Conservation (phyloP, 2,797 vertebrate species). For the Scomberomorus guttatus region DNA sequence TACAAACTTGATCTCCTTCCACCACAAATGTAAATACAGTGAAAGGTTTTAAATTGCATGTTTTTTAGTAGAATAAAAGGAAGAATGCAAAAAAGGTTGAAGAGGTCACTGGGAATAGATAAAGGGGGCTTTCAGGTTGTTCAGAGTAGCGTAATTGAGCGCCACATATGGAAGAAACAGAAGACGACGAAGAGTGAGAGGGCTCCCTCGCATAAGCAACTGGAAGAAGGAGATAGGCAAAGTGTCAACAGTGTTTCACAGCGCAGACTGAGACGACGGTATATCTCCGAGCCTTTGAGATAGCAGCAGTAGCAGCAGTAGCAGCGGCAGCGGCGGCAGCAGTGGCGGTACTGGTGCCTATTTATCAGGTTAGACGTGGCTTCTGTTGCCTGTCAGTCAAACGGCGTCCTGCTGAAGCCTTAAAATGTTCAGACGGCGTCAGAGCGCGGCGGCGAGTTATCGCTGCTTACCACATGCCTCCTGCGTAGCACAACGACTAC, state of each 20-base stretch:
- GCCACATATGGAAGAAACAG: constrained; percentile 60
- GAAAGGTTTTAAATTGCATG: constrained; percentile 74
- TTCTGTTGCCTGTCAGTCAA: constrained; percentile 65
- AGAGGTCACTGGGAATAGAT: constrained; percentile 8
- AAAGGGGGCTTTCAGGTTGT: constrained; percentile 43
- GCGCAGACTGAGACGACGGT: constrained; percentile 53
- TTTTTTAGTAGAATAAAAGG: constrained; percentile 48
- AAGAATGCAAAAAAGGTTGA: constrained; percentile 41
- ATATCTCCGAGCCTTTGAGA: constrained; percentile 64
- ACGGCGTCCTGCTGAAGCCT: constrained; percentile 31
- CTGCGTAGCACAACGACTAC: constrained; percentile 18
- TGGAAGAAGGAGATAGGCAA: constrained; percentile 74
- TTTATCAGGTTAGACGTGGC: constrained; percentile 62
- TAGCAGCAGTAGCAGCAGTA: constrained; percentile 61
- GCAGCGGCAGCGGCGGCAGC: not conserved
- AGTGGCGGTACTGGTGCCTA: not conserved
- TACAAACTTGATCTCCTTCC: constrained; percentile 44
- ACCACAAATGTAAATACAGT: constrained; percentile 33
- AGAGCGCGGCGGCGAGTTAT: constrained; percentile 31
- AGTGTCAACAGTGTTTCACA: constrained; percentile 70
- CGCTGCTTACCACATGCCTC: constrained; percentile 34
- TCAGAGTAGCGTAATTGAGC: not conserved
- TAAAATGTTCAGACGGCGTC: constrained; percentile 27
- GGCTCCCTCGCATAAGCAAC: constrained; percentile 44
- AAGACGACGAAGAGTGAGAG: constrained; percentile 42